Percentiles rank a stretch among this genome's conserved stretches.
phyloP scores from a whole-genome alignment of 2,888 invertebrate species.

The Hyposoter didymator region DNA sequence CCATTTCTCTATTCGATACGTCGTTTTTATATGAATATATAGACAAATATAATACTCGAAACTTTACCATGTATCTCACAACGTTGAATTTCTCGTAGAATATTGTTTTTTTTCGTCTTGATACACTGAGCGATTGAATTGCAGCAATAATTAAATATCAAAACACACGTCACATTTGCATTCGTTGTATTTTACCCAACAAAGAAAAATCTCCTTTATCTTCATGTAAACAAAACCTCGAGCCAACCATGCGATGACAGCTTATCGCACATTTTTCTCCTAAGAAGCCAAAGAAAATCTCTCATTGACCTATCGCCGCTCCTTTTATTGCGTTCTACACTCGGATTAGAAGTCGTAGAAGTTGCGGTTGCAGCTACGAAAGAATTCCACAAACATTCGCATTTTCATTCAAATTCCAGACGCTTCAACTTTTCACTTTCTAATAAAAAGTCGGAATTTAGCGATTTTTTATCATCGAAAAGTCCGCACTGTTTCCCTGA shows the following conservation, averaged over 20 bases:
- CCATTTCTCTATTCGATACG: conserved; percentile 21
- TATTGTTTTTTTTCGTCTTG: conserved; percentile 62
- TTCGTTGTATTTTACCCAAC: conserved; percentile 75
- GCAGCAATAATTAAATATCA: conserved; percentile 76
- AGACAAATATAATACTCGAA: conserved; percentile 32
- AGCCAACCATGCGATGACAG: neutral
- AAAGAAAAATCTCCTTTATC: conserved; percentile 8
- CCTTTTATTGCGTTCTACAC: conserved; percentile 9
- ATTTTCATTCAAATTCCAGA: neutral
- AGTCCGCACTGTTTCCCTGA: too few relatives aligned
- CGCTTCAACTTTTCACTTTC: neutral
- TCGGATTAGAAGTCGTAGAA: conserved; percentile 45
- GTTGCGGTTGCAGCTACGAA: neutral
- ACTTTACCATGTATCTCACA: conserved; percentile 43
- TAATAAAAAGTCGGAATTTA: too few relatives aligned
- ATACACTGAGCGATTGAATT: conserved; percentile 78
- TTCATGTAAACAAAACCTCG: neutral
- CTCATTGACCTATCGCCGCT: neutral
- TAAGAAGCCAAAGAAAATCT: conserved; percentile 52
- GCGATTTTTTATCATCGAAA: too few relatives aligned
- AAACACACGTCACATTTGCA: conserved; percentile 72
- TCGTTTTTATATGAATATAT: conserved; percentile 48
- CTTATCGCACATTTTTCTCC: conserved; percentile 29
- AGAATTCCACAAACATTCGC: neutral
- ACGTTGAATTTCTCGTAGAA: conserved; percentile 63